phyloP scores from a whole-genome alignment of 2,888 invertebrate genomes.

The Fragum whitleyi region DNA sequence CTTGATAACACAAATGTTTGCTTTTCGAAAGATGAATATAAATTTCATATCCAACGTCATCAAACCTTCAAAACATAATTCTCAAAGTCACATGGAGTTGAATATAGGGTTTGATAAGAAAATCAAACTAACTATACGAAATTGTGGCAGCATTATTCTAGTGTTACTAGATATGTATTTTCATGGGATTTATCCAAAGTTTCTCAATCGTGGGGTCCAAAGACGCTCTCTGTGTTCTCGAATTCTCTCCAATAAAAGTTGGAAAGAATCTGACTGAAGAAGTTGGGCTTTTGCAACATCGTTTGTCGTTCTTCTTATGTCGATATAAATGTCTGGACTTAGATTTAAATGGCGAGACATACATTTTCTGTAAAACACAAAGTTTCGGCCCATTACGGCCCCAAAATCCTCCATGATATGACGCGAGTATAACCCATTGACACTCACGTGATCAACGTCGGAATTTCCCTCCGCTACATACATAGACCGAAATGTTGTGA shows the following conservation, averaged over 20 bases:
- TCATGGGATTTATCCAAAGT: conserved; percentile 1
- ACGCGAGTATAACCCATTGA: conserved; percentile 62
- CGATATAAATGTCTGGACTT: conserved; percentile 75
- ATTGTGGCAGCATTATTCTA: too few relatives aligned
- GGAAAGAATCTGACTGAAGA: conserved; percentile 37
- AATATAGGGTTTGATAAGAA: too few relatives aligned
- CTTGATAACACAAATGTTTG: too few relatives aligned
- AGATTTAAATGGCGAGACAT: conserved; percentile 76
- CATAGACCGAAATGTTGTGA: conserved; percentile 75
- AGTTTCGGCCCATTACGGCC: conserved; percentile 63
- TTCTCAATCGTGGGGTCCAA: conserved; percentile 62
- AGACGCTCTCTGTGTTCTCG: conserved; percentile 56
- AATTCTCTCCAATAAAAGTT: conserved; percentile 53
- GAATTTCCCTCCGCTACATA: conserved; percentile 72
- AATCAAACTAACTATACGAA: too few relatives aligned
- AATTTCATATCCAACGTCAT: too few relatives aligned
- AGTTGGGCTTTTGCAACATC: conserved; percentile 29
- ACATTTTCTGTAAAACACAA: conserved; percentile 75
- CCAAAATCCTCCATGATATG: conserved; percentile 72
- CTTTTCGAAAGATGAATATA: too few relatives aligned
- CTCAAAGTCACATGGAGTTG: too few relatives aligned
- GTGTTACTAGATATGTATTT: too few relatives aligned
- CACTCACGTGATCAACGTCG: conserved; percentile 72
- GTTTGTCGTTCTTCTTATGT: conserved; percentile 56
- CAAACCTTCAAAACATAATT: too few relatives aligned